Percentiles rank a stretch among this genome's conserved stretches.
Conservation (phyloP, 2,797 vertebrate species). For the Lepilemur ruficaudatus region DNA sequence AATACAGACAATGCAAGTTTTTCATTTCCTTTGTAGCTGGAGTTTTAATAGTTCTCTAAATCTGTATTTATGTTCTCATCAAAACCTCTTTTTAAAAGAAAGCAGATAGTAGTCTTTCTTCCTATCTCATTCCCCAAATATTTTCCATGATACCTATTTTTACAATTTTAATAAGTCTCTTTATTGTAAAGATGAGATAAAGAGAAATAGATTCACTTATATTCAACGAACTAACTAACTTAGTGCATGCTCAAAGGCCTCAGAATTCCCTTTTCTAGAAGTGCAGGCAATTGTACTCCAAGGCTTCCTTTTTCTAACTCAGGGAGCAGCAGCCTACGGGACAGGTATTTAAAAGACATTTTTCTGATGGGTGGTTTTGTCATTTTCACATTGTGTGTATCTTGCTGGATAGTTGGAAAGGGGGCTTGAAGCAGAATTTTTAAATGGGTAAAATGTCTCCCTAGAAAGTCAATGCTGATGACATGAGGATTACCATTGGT, state of each 20-base stretch:
- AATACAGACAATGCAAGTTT: slow-evolving; percentile 61
- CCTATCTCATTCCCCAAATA: slow-evolving; percentile 12
- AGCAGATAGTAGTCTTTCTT: slow-evolving; percentile 31
- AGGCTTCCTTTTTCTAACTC: slow-evolving; percentile 37
- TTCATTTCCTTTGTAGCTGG: slow-evolving; percentile 51
- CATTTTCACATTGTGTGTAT: slow-evolving; percentile 40
- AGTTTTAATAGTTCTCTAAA: slow-evolving; percentile 57
- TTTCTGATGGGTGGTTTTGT: slow-evolving; percentile 42
- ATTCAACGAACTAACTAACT: neutral
- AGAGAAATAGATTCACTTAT: slow-evolving; percentile 36
- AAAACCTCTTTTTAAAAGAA: slow-evolving; percentile 40
- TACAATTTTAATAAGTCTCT: slow-evolving; percentile 42
- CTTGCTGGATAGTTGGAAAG: slow-evolving; percentile 2
- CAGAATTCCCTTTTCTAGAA: neutral
- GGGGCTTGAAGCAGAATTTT: slow-evolving; percentile 20
- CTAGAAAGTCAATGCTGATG: slow-evolving; percentile 20
- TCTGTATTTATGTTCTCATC: slow-evolving; percentile 59
- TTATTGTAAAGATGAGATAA: slow-evolving; percentile 50
- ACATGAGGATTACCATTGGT: slow-evolving; percentile 36
- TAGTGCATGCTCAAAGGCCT: neutral
- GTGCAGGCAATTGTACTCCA: slow-evolving; percentile 3
- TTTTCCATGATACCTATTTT: slow-evolving; percentile 58
- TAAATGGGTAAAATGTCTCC: slow-evolving; percentile 52
- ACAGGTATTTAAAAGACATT: slow-evolving; percentile 42
- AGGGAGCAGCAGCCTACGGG: neutral